These are phyloP conservation scores for Rhombomys opimus DNA, from an alignment of 2,113 vertebrate species.

Conservation along the genomic window DNA sequence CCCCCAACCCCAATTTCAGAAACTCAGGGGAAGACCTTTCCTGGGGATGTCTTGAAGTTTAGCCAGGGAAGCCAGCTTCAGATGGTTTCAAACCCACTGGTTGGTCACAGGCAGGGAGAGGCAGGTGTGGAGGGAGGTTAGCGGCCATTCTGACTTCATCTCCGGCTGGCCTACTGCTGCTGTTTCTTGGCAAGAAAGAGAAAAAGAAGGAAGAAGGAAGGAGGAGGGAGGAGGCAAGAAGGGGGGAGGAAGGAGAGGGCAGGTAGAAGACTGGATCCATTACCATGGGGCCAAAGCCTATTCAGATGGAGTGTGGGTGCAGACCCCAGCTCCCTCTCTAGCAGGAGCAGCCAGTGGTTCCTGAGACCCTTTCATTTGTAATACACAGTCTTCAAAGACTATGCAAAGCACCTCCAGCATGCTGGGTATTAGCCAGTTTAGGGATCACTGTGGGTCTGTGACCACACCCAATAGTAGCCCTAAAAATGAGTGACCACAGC, in stretches of 20 bases:
- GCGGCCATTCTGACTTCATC: background rate
- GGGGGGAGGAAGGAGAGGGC: too few species aligned
- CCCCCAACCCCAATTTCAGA: background rate
- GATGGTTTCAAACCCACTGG: background rate
- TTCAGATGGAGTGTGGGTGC: background rate
- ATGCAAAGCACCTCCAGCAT: accelerated
- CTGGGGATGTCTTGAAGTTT: background rate
- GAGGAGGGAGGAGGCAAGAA: accelerated
- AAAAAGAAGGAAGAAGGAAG: background rate
- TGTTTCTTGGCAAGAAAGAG: background rate
- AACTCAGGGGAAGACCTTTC: background rate
- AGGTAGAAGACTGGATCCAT: background rate
- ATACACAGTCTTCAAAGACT: background rate
- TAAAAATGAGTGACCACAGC: background rate
- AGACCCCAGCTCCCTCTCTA: accelerated
- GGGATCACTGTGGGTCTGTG: background rate
- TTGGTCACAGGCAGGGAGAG: background rate
- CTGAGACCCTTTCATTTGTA: too few species aligned
- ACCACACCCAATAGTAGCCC: background rate
- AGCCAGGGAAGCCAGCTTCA: background rate
- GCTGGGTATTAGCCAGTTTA: too few species aligned
- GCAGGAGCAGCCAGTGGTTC: background rate
- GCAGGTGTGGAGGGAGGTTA: background rate
- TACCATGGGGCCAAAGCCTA: background rate
- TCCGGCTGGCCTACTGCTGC: background rate